phyloP scores from a whole-genome alignment of 2,113 vertebrate genomes.

The Mirza zaza region DNA sequence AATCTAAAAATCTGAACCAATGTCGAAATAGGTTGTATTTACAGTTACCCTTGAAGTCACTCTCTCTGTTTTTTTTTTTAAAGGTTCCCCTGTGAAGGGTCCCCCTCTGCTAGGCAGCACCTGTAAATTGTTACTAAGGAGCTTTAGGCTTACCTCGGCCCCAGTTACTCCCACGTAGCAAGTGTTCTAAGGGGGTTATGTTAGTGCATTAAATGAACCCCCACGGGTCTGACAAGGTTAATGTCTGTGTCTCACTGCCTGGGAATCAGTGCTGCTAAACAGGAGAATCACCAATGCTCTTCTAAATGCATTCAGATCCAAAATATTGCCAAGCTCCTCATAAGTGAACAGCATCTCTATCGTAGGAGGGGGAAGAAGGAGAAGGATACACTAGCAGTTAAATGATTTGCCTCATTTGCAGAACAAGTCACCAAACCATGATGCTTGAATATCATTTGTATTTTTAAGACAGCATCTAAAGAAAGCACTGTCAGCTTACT shows the following conservation, averaged over 20 bases:
- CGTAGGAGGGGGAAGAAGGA: too few species aligned
- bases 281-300: background rate
- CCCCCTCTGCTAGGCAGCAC: too few species aligned
- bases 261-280: background rate
- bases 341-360: background rate
- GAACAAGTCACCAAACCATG: background rate
- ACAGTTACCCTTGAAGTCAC: background rate
- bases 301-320: background rate
- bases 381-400: background rate
- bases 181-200: background rate
- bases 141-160: background rate
- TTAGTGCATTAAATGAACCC: background rate
- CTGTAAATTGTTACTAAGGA: background rate
- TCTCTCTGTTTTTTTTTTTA: background rate
- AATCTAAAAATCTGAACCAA: background rate
- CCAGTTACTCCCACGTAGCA: background rate
- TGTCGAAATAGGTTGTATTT: background rate
- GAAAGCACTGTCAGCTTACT: background rate
- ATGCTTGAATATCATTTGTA: conserved; percentile 15
- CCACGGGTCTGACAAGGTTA: background rate
- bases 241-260: background rate
- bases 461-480: conserved; percentile 25
- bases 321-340: background rate
- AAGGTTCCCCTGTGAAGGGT: background rate
- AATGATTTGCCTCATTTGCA: background rate